Conservation (phyloP, 2,113 vertebrate genomes). For the Chionomys nivalis region DNA sequence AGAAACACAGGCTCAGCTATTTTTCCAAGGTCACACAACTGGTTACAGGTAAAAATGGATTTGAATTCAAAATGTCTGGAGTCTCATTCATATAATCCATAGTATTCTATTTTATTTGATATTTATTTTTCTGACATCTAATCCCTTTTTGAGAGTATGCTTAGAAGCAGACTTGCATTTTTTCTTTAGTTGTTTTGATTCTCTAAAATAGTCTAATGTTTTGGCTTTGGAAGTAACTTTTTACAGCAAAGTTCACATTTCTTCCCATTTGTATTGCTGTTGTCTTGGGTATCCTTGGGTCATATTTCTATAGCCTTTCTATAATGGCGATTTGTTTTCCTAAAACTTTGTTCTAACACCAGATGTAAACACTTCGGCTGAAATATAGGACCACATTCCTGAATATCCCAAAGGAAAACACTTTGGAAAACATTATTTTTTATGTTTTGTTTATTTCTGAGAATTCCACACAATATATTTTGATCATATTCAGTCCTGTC, state of each 20-base stretch:
- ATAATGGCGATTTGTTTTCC: not conserved
- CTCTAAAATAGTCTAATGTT: not conserved
- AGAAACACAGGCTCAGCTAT: not conserved
- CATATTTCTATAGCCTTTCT: slow-evolving; percentile 11
- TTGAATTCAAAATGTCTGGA: not conserved
- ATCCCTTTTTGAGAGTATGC: not conserved
- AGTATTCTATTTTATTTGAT: not conserved
- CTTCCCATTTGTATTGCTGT: not conserved
- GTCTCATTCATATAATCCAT: not conserved
- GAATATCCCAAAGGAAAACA: not conserved
- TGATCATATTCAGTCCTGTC: not conserved
- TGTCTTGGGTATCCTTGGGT: not conserved
- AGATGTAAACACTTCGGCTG: not conserved
- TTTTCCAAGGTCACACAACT: not conserved
- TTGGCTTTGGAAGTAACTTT: not conserved
- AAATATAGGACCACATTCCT: not conserved
- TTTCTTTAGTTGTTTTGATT: not conserved
- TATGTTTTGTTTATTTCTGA: not conserved
- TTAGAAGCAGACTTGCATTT: not conserved
- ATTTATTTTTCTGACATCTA: not conserved
- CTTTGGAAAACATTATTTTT: not conserved
- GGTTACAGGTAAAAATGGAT: not conserved
- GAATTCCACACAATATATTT: not conserved
- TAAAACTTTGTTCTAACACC: slow-evolving; percentile 15
- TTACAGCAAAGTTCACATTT: slow-evolving; percentile 33